Conservation (phyloP, 2,888 invertebrate genomes). For the Emesis furor region DNA sequence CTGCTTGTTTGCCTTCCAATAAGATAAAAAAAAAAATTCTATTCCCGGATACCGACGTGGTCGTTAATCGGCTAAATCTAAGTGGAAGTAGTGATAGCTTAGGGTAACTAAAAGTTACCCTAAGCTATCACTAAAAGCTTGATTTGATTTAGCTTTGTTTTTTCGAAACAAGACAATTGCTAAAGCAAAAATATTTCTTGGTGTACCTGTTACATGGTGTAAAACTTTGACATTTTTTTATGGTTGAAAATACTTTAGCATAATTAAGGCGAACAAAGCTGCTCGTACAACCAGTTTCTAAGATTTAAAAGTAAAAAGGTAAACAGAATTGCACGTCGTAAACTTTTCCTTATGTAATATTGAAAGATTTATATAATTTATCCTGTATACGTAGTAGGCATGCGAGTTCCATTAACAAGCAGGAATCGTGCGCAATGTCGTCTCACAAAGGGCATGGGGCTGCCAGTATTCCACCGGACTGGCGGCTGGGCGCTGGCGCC, state of each 20-base stretch:
- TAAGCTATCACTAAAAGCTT: no score
- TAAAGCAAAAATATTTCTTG: no score
- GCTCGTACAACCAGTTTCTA: background rate
- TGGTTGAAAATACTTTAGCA: background rate
- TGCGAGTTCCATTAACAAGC: slow-evolving; percentile 34
- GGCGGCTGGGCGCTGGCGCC: slow-evolving; percentile 68
- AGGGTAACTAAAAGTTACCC: no score
- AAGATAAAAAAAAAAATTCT: no score
- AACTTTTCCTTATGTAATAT: background rate
- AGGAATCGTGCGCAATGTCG: slow-evolving; percentile 40
- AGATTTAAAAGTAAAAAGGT: slow-evolving; percentile 2
- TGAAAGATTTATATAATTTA: background rate
- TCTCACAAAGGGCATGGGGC: slow-evolving; percentile 71
- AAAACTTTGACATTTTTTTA: background rate
- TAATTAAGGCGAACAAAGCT: background rate
- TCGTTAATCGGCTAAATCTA: no score
- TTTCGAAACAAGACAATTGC: no score
- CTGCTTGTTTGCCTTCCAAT: no score
- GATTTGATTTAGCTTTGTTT: no score
- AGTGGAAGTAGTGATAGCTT: no score
- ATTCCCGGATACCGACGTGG: no score
- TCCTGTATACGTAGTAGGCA: background rate
- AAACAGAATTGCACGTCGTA: background rate
- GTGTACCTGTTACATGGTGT: no score
- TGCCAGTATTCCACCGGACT: slow-evolving; percentile 72